Evolutionary conservation across 2,888 invertebrate genomes (phyloP), one percentile per base, ranked within the genome.

Genomic region (Apomyelois bistriatella): DNA sequence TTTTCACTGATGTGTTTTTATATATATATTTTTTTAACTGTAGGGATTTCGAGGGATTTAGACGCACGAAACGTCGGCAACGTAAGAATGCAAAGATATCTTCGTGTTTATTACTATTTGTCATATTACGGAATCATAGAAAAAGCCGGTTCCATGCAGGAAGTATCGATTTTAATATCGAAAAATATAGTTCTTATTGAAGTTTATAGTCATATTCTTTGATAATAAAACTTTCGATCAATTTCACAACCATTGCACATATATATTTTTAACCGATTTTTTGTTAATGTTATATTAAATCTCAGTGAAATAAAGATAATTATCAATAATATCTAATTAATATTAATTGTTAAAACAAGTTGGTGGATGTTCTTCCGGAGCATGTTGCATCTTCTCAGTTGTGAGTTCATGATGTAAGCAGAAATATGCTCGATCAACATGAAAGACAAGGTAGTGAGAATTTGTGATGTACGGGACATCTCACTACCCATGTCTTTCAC

Each of bases 401-500:
- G 37, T 16, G 40, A n/a, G n/a, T n/a, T 28, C 15, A 49, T 37
- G 52, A 12, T 12, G 43, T 46, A 56, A 55, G 76, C 43, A 70
- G 79, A 68, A 62, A 56, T 58, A 57, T 79, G 89, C 91, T 85
- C 86, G 79, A 90, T 91, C 94, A 92, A 76, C 96, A 96, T 96
- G 97, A 98, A 98, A 97, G 97, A 98, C 98, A 98, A 96, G 96
- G 96, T 97, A 98, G 97, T 96, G 97, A 98, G 97, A 91, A 87
- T 81, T 82, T 79, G 74, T 81, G 82, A 81, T 82, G 90, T 85
- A 85, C 91, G 91, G 72, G 82, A 90, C 97, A 97, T 97, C 97
- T 98, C 98, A 95, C 97, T 97, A 98, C 97, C 95, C 96, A 96
- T 96, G 98, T 98, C 97, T 98, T 97, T 97, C 97, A 97, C 86